Evolutionary conservation across 2,888 invertebrate species (phyloP).

Genomic region (Uropetala carovei): DNA sequence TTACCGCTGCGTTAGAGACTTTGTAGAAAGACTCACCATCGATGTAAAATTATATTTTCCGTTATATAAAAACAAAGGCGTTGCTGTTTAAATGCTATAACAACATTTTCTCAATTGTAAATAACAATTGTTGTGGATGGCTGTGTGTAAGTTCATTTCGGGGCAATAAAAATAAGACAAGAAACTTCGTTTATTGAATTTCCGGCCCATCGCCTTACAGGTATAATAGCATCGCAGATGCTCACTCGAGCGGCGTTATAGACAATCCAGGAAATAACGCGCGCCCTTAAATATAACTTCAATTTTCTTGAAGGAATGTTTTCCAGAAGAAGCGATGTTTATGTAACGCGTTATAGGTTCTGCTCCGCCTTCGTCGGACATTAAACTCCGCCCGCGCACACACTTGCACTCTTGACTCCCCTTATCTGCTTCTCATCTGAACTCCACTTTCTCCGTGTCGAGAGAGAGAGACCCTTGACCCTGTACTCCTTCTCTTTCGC

Average conservation of each 20-base stretch:
- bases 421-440: conserved; percentile 54
- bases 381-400: conserved; percentile 40
- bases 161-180: no score
- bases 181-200: not conserved
- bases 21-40: no score
- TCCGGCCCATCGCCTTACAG: not conserved
- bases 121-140: no score
- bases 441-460: conserved; percentile 49
- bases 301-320: conserved; percentile 15
- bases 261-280: not conserved
- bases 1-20: no score
- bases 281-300: not conserved
- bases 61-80: no score
- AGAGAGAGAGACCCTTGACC: conserved; percentile 39
- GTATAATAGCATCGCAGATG: not conserved
- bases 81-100: no score
- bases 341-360: conserved; percentile 37
- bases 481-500: not conserved
- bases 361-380: not conserved
- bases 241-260: not conserved
- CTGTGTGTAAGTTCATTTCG: no score
- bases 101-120: no score
- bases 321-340: conserved; percentile 25
- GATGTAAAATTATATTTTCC: no score
- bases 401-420: conserved; percentile 52